Conservation (phyloP, 2,888 invertebrate species). For the Lepidocyrtinus sp. region DNA sequence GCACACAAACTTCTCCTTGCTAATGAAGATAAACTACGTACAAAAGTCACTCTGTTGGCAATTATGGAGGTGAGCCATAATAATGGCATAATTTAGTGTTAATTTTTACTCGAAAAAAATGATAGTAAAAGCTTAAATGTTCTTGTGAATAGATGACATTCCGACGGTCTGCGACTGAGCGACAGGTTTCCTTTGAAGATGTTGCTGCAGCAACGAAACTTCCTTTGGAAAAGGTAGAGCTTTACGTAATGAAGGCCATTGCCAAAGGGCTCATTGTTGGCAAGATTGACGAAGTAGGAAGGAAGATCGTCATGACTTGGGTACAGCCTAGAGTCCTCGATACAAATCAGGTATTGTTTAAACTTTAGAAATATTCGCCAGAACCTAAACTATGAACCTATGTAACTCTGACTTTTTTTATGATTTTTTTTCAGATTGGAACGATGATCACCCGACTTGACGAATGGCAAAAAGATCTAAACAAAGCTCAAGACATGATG, state of each 20-base stretch:
- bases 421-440: slow-evolving; percentile 80
- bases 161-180: slow-evolving; percentile 89
- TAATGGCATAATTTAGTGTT: background rate
- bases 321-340: slow-evolving; percentile 88
- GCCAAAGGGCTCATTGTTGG: slow-evolving; percentile 95
- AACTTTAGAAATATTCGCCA: background rate
- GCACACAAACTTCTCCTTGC: slow-evolving; percentile 87
- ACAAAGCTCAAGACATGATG: slow-evolving; percentile 81
- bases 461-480: slow-evolving; percentile 83
- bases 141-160: slow-evolving; percentile 87
- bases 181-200: slow-evolving; percentile 90
- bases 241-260: slow-evolving; percentile 97
- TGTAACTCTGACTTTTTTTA: slow-evolving; percentile 70
- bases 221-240: slow-evolving; percentile 88
- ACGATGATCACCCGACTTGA: slow-evolving; percentile 82
- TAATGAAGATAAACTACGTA: slow-evolving; percentile 85
- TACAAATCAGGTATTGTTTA: slow-evolving; percentile 75
- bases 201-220: slow-evolving; percentile 90
- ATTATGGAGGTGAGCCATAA: slow-evolving; percentile 87
- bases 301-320: slow-evolving; percentile 85
- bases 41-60: slow-evolving; percentile 95
- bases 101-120: background rate
- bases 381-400: background rate
- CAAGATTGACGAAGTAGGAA: slow-evolving; percentile 91
- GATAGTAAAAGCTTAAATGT: background rate